Base-by-base conservation (phyloP, 2,888 invertebrate species). In the Oscheius onirici region DNA sequence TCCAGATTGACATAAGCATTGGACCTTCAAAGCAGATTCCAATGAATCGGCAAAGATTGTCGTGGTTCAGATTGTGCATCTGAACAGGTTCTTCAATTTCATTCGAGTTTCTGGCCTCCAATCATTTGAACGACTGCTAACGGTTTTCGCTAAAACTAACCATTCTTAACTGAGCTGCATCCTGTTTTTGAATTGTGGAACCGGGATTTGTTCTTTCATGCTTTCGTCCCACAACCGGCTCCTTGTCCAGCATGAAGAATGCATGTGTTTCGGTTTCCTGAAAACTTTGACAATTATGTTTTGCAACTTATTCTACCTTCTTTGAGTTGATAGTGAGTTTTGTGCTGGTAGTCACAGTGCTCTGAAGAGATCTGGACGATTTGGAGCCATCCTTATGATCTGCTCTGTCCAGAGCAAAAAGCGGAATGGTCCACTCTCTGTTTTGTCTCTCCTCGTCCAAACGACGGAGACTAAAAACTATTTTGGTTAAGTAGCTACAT, bases 11-110 rank as follows among this genome's bases (percentile, higher is more conserved):
- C 24, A 83, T 69, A 40, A 80, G 57, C 20, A 72, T 73, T 1
- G 85, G 83, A 1, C 80, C 80, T 57, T 86, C 86, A 1, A 82
- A 55, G 13, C 78, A 78, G 24, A 86, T 28, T 0, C 86, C 86
- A 24, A 84, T 71, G 73, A 86, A 86, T 26, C 79, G 77, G 71
- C 79, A 78, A 43, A 83, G 46, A 26, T 83, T 82, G 52, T 83
- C 83, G 52, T 82, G 76, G n/a, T 79, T 76, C 0, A 81, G 43
- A 44, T 80, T 73, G 3, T 77, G 68, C 76, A 83, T 78, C 82
- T 83, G 68, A 10, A 79, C 22, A 61, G 20, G 22, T n/a, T 20
- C 17, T 40, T 20, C 8, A 46, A 43, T 22, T 17, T 60, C 20
- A 6, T 3, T 20, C 3, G 11, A 46, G 2, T 15, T 46, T 20